Percentiles rank a stretch among this genome's conserved stretches.
phyloP scores from a whole-genome alignment of 2,113 vertebrate species.

The Sarotherodon lohbergeri region DNA sequence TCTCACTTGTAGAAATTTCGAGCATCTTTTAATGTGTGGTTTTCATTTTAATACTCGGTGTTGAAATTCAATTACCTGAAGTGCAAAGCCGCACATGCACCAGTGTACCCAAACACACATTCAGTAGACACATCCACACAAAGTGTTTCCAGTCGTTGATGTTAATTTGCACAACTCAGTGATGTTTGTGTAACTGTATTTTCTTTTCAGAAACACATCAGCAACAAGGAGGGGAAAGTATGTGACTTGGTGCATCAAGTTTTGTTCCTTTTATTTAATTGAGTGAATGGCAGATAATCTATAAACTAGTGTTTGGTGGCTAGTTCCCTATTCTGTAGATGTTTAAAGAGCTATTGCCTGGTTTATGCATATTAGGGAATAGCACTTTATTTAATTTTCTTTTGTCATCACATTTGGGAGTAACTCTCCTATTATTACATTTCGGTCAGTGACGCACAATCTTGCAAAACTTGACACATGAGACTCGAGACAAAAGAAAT shows the following conservation, averaged over 20 bases:
- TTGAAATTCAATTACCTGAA: slow-evolving; percentile 22
- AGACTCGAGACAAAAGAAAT: background rate
- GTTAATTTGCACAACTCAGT: slow-evolving; percentile 50
- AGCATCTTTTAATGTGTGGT: background rate
- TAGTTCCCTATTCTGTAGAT: slow-evolving; percentile 17
- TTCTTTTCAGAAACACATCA: slow-evolving; percentile 78
- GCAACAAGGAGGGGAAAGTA: slow-evolving; percentile 76
- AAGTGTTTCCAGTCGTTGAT: slow-evolving; percentile 43
- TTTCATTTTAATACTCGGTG: background rate
- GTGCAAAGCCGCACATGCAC: background rate
- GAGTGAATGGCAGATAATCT: slow-evolving; percentile 48
- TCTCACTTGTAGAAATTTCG: slow-evolving; percentile 2
- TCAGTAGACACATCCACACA: background rate
- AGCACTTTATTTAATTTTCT: slow-evolving; percentile 41
- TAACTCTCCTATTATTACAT: background rate
- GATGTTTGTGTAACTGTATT: slow-evolving; percentile 72
- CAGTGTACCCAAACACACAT: background rate
- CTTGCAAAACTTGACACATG: background rate
- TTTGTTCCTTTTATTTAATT: slow-evolving; percentile 50
- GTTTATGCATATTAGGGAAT: slow-evolving; percentile 35
- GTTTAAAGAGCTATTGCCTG: slow-evolving; percentile 18
- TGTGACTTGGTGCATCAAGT: slow-evolving; percentile 67
- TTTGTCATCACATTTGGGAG: background rate
- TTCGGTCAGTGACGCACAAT: background rate
- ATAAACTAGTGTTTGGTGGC: slow-evolving; percentile 31